A percentile compares a stretch with the other conserved stretches of the same genome.
Conservation (phyloP, 2,797 vertebrate genomes). For the Cryptoblepharus egeriae region DNA sequence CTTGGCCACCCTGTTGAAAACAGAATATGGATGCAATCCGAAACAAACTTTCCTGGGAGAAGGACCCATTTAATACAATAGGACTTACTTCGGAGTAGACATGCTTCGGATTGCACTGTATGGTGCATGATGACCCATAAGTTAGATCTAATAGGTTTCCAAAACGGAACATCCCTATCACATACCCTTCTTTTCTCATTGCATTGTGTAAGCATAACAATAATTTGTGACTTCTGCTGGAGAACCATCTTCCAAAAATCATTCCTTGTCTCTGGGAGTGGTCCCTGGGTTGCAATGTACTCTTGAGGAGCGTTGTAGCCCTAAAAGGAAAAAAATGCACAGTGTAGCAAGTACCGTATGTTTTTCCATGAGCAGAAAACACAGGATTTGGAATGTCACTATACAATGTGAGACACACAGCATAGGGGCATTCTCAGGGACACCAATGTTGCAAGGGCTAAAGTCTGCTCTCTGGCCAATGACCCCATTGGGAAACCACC, state of each 20-base stretch:
- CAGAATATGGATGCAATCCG: too few relatives aligned
- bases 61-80: too few relatives aligned
- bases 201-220: constrained; percentile 98
- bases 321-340: constrained; percentile 68
- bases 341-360: too few relatives aligned
- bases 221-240: constrained; percentile 89
- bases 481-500: not conserved
- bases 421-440: not conserved
- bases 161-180: not conserved
- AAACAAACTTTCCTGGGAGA: too few relatives aligned
- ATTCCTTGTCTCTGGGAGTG: constrained; percentile 92
- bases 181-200: constrained; percentile 93
- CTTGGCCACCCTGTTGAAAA: too few relatives aligned
- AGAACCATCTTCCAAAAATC: constrained; percentile 99
- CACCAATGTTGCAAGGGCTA: not conserved
- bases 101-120: too few relatives aligned
- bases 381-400: too few relatives aligned
- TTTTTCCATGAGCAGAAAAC: too few relatives aligned
- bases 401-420: too few relatives aligned
- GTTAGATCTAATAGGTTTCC: not conserved
- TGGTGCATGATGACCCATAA: not conserved
- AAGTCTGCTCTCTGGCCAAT: not conserved
- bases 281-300: constrained; percentile 96
- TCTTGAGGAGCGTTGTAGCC: constrained; percentile 90
- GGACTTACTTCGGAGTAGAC: too few relatives aligned